These are phyloP conservation scores for Sardinella longiceps DNA, from an alignment of 2,797 vertebrate species.

Conservation along the genomic window DNA sequence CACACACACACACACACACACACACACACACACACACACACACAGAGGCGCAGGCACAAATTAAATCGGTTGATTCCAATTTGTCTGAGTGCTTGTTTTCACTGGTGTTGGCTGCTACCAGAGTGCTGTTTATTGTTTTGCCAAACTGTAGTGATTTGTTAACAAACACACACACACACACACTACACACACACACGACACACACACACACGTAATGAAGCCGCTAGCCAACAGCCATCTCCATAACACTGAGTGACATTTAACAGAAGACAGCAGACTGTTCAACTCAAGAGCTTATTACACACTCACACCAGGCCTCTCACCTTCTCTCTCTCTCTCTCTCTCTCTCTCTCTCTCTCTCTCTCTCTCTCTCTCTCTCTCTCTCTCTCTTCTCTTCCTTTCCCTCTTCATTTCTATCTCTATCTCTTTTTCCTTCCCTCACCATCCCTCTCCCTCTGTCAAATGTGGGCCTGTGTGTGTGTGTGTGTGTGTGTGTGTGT, in stretches of 20 bases:
- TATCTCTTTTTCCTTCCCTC: too few relatives aligned
- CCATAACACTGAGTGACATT: constrained; percentile 10
- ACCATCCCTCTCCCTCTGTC: too few relatives aligned
- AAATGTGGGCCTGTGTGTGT: too few relatives aligned
- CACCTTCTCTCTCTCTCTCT: neutral
- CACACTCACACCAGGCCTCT: too few relatives aligned
- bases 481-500: too few relatives aligned
- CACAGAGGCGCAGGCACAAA: constrained; percentile 16
- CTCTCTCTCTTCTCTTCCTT: too few relatives aligned
- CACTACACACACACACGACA: constrained; percentile 20
- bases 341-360: too few relatives aligned
- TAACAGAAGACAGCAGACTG: neutral
- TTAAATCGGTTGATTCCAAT: neutral
- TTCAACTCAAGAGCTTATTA: too few relatives aligned
- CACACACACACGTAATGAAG: neutral
- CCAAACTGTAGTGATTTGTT: neutral
- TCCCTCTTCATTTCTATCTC: too few relatives aligned
- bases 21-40: constrained; percentile 25
- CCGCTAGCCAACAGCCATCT: neutral
- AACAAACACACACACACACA: constrained; percentile 32
- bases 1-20: constrained; percentile 10
- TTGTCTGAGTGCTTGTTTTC: constrained; percentile 1
- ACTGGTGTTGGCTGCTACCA: neutral
- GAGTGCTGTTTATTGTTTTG: neutral
- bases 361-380: too few relatives aligned